Conservation (phyloP, 2,888 invertebrate genomes). For the Altica lythri region DNA sequence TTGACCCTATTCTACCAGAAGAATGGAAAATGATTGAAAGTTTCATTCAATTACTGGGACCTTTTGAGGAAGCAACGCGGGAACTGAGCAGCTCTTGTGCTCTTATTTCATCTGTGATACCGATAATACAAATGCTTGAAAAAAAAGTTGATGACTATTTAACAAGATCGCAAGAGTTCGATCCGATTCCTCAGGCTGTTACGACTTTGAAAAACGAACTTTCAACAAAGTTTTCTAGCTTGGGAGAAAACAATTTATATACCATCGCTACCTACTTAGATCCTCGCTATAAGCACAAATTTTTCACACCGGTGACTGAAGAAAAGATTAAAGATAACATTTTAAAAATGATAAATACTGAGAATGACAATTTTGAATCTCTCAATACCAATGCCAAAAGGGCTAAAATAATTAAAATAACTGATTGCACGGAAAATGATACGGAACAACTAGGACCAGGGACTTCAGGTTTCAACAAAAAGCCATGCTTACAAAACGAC, state of each 20-base stretch:
- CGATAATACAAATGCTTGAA: background rate
- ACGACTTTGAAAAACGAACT: conserved; percentile 39
- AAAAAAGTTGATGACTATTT: conserved; percentile 13
- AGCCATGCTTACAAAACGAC: too few species aligned
- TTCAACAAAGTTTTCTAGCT: conserved; percentile 37
- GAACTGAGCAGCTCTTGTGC: conserved; percentile 3
- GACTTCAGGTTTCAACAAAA: too few species aligned
- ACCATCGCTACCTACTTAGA: conserved; percentile 41
- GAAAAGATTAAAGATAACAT: too few species aligned
- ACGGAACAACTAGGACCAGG: too few species aligned
- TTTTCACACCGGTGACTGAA: conserved; percentile 39
- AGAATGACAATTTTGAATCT: too few species aligned
- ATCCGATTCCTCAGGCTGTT: conserved; percentile 9
- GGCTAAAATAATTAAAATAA: too few species aligned
- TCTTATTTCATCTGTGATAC: conserved; percentile 5
- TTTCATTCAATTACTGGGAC: conserved; percentile 2
- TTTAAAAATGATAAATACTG: too few species aligned
- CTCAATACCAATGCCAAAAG: too few species aligned
- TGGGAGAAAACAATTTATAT: conserved; percentile 42
- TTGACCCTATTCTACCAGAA: conserved; percentile 5
- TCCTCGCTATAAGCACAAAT: conserved; percentile 43
- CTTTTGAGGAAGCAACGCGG: conserved; percentile 13
- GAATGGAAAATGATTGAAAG: conserved; percentile 14
- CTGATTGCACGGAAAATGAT: too few species aligned
- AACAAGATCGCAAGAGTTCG: conserved; percentile 19